A percentile compares a stretch with the other conserved stretches of the same genome.
Evolutionary conservation across 2,888 invertebrate species (phyloP).

Genomic region (Epinotia ramella): DNA sequence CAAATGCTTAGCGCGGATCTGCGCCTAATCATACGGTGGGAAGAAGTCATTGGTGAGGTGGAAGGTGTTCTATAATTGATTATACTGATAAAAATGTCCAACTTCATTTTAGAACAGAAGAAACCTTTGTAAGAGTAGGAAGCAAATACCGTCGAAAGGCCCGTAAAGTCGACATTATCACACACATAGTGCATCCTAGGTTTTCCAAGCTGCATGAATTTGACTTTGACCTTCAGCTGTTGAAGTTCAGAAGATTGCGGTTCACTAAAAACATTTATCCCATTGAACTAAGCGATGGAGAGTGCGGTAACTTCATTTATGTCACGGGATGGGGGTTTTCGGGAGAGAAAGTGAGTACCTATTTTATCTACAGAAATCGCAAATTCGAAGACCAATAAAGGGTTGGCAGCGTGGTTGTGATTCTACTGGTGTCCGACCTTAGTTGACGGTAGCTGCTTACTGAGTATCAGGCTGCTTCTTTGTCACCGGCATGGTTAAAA

Average conservation of each 20-base stretch:
- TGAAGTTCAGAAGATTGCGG: constrained; percentile 55
- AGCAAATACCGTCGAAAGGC: constrained; percentile 59
- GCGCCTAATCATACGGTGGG: too few species aligned
- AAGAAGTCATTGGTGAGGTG: too few species aligned
- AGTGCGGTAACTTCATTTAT: constrained; percentile 53
- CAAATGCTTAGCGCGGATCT: too few species aligned
- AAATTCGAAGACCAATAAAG: too few species aligned
- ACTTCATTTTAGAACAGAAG: constrained; percentile 51
- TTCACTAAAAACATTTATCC: constrained; percentile 54
- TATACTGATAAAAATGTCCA: neutral
- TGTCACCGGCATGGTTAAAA: too few species aligned
- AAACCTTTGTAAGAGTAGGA: constrained; percentile 63
- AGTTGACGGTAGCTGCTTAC: too few species aligned
- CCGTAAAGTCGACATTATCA: constrained; percentile 53
- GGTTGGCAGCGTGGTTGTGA: too few species aligned
- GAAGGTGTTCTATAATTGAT: neutral
- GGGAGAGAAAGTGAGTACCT: constrained; percentile 61
- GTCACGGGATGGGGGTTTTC: constrained; percentile 74
- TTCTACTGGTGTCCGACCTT: too few species aligned
- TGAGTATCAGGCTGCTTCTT: too few species aligned
- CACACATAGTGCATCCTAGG: constrained; percentile 64
- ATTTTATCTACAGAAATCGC: neutral
- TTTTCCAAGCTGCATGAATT: constrained; percentile 61
- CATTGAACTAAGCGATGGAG: constrained; percentile 55
- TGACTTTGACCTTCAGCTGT: constrained; percentile 69